Conservation (phyloP, 2,113 vertebrate species). For the Pollimyrus isidori region DNA sequence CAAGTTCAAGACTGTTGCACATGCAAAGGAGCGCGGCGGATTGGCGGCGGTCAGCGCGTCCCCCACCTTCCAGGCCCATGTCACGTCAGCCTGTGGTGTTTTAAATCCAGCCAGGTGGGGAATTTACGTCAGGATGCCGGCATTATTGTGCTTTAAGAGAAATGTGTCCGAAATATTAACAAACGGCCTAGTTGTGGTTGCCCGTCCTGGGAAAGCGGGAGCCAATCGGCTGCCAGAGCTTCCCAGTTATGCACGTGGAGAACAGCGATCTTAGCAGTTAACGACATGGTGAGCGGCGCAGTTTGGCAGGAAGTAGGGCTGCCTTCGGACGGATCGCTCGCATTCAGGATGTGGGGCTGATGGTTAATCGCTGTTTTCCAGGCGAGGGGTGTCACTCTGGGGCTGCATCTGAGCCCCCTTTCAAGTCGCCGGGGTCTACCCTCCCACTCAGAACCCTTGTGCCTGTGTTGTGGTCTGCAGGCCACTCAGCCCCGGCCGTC, state of each 20-base stretch:
- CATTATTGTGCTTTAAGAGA: not conserved
- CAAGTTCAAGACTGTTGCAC: not conserved
- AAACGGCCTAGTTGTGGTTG: not conserved
- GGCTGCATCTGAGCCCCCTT: constrained; percentile 65
- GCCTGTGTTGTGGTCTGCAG: constrained; percentile 68
- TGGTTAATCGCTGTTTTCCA: constrained; percentile 3
- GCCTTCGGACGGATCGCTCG: not conserved
- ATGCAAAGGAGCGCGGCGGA: not conserved
- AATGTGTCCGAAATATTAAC: not conserved
- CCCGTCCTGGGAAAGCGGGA: not conserved
- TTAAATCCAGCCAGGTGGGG: not conserved
- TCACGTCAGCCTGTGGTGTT: too few relatives aligned
- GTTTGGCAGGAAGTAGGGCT: not conserved
- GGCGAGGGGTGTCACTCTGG: constrained; percentile 52
- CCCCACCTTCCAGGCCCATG: not conserved
- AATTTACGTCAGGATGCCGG: not conserved
- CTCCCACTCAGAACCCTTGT: constrained; percentile 62
- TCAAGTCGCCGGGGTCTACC: constrained; percentile 56
- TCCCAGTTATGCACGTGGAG: not conserved
- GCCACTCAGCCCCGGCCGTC: constrained; percentile 55
- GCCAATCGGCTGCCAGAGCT: not conserved
- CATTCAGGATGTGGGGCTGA: not conserved
- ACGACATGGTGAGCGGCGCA: not conserved
- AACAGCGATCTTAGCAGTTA: not conserved
- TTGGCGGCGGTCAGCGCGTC: not conserved